phyloP scores from a whole-genome alignment of 2,113 vertebrate genomes.

The Tautogolabrus adspersus region DNA sequence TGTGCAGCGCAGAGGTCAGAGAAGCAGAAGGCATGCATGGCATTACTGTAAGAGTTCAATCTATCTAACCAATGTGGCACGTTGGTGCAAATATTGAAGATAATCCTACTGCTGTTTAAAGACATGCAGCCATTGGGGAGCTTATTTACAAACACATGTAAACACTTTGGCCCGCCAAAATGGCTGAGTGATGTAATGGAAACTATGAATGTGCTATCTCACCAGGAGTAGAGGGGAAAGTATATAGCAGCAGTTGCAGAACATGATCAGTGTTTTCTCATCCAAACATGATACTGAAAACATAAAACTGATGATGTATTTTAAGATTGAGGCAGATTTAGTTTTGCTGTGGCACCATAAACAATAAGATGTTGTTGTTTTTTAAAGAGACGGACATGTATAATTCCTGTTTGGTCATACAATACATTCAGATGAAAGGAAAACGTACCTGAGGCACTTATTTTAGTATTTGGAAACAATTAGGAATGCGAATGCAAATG shows the following conservation, averaged over 20 bases:
- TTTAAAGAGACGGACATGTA: neutral
- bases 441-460: conserved; percentile 14
- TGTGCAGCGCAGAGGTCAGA: neutral
- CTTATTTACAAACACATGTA: conserved; percentile 68
- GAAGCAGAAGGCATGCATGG: conserved; percentile 38
- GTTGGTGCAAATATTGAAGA: conserved; percentile 12
- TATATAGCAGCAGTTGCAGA: conserved; percentile 34
- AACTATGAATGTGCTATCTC: conserved; percentile 68
- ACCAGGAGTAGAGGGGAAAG: conserved; percentile 56
- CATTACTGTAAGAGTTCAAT: conserved; percentile 14
- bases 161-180: conserved; percentile 61
- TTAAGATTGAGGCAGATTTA: conserved; percentile 6
- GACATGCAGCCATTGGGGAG: conserved; percentile 18
- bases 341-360: conserved; percentile 8
- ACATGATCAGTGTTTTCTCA: conserved; percentile 24
- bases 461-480: conserved; percentile 23
- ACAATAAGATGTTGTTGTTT: neutral
- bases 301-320: conserved; percentile 23
- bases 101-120: conserved; percentile 6
- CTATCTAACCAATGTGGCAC: conserved; percentile 6
- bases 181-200: conserved; percentile 73
- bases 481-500: neutral
- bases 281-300: neutral
- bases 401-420: neutral
- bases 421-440: neutral